Evolutionary conservation across 2,888 invertebrate genomes (phyloP).

Genomic region (Hydraecia micacea): DNA sequence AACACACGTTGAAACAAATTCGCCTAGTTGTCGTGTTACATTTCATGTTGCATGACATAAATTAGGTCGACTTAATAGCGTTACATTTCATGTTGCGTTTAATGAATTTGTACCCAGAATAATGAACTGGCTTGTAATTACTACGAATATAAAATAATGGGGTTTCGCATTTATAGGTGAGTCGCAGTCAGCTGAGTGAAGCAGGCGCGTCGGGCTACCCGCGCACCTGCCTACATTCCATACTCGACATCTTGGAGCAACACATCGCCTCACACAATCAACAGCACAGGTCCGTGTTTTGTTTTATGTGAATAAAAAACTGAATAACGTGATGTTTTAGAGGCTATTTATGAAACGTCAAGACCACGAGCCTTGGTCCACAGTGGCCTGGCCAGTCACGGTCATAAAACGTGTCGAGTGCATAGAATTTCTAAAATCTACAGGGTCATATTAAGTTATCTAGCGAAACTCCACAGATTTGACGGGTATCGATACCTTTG

Average conservation of each 20-base stretch:
- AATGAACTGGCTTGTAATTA: neutral
- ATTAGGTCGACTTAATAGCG: too few species aligned
- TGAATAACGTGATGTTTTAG: neutral
- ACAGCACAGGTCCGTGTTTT: constrained; percentile 45
- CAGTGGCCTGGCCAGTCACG: too few species aligned
- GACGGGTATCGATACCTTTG: too few species aligned
- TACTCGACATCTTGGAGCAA: constrained; percentile 92
- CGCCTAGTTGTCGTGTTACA: too few species aligned
- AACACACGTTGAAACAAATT: too few species aligned
- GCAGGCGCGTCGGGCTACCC: constrained; percentile 94
- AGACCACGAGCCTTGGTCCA: too few species aligned
- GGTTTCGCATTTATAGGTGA: constrained; percentile 88
- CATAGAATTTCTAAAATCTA: too few species aligned
- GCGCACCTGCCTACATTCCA: constrained; percentile 94
- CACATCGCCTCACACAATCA: constrained; percentile 88
- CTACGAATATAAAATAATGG: neutral
- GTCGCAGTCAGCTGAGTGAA: constrained; percentile 94
- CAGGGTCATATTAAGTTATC: too few species aligned
- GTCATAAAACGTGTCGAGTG: too few species aligned
- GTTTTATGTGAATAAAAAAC: neutral
- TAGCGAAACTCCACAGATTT: too few species aligned
- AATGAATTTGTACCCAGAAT: neutral
- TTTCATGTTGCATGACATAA: too few species aligned
- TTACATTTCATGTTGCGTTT: neutral
- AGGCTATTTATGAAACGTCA: too few species aligned